Evolutionary conservation across 2,888 invertebrate species (phyloP).

Genomic region (Habrosyne pyritoides): DNA sequence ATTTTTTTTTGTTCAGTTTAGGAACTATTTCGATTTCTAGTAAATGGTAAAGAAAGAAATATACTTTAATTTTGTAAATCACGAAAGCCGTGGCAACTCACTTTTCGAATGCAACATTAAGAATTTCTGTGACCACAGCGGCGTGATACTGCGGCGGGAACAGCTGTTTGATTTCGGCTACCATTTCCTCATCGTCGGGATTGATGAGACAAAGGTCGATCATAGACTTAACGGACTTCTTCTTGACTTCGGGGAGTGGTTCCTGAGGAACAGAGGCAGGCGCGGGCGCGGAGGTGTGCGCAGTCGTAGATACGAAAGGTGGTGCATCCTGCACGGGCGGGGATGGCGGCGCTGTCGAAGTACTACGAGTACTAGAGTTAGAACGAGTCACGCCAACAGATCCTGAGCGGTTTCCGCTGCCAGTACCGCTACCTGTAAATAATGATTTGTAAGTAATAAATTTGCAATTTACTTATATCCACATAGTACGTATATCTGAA

Average conservation of each 20-base stretch:
- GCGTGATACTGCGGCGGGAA: slow-evolving; percentile 64
- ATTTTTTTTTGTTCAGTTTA: no score
- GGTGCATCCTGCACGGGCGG: slow-evolving; percentile 8
- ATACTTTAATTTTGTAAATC: background rate
- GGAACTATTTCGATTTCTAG: no score
- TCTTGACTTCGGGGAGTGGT: slow-evolving; percentile 58
- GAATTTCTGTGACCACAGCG: slow-evolving; percentile 63
- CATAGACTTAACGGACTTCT: slow-evolving; percentile 59
- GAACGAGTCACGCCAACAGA: slow-evolving; percentile 60
- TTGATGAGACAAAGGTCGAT: slow-evolving; percentile 62
- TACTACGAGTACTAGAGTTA: slow-evolving; percentile 55
- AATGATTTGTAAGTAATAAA: slow-evolving; percentile 13
- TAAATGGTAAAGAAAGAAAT: background rate
- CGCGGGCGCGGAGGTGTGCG: slow-evolving; percentile 24
- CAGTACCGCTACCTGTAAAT: slow-evolving; percentile 45
- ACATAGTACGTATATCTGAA: no score
- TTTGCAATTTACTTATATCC: background rate
- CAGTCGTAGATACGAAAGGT: background rate
- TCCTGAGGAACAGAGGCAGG: slow-evolving; percentile 48
- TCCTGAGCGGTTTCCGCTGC: slow-evolving; percentile 60
- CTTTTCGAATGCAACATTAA: slow-evolving; percentile 69
- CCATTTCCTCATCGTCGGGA: slow-evolving; percentile 59
- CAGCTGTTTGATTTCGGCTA: slow-evolving; percentile 55
- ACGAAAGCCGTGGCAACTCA: slow-evolving; percentile 27
- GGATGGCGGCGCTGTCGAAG: slow-evolving; percentile 27